Conservation (phyloP, 2,113 vertebrate genomes). For the Pelusios castaneus region DNA sequence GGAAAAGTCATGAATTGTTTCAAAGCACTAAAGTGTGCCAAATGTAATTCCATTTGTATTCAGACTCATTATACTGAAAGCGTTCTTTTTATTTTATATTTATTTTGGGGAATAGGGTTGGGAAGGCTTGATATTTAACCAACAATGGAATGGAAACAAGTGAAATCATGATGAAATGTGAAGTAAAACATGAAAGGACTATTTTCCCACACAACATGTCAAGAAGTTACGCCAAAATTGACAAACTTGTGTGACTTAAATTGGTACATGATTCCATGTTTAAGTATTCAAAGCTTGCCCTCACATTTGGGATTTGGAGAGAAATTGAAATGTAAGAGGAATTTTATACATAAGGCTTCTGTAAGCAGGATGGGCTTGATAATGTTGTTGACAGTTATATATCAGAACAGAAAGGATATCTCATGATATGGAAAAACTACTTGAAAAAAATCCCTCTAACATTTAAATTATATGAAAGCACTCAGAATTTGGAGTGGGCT, state of each 20-base stretch:
- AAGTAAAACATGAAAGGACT: neutral
- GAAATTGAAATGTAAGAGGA: neutral
- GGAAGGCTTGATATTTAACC: neutral
- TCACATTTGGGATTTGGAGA: neutral
- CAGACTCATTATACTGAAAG: neutral
- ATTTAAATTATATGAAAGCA: neutral
- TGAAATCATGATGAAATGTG: neutral
- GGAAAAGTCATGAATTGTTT: neutral
- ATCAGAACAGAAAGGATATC: neutral
- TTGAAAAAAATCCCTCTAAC: neutral
- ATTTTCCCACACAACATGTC: neutral
- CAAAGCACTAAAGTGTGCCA: neutral
- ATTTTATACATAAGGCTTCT: neutral
- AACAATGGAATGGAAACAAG: neutral
- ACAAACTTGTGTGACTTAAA: accelerated
- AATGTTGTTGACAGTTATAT: neutral
- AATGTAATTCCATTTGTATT: neutral
- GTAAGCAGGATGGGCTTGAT: neutral
- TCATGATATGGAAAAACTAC: neutral
- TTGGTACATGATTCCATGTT: neutral
- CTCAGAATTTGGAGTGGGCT: neutral
- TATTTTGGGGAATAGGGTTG: accelerated
- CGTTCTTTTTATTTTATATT: neutral
- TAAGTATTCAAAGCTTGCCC: neutral
- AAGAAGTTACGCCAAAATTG: neutral